These are phyloP conservation scores for Panorpa germanica DNA, from an alignment of 2,888 invertebrate species.

Conservation along the genomic window DNA sequence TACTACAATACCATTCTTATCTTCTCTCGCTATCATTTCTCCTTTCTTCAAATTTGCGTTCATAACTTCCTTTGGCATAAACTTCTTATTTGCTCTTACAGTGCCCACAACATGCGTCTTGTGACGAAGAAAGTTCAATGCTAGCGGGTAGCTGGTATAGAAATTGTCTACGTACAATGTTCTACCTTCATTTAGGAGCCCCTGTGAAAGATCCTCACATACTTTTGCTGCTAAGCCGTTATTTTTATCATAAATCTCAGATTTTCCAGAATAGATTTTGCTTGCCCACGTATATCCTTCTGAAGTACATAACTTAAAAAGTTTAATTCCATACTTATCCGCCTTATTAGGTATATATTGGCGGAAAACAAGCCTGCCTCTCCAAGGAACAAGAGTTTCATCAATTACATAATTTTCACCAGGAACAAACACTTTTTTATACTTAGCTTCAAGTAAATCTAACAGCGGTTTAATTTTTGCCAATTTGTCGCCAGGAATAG, in stretches of 20 bases:
- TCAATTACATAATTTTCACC: slow-evolving; percentile 14
- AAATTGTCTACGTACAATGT: slow-evolving; percentile 16
- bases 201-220: slow-evolving; percentile 7
- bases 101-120: slow-evolving; percentile 15
- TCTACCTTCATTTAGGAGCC: slow-evolving; percentile 11
- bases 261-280: slow-evolving; percentile 13
- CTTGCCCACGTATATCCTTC: slow-evolving; percentile 12
- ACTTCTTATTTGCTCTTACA: slow-evolving; percentile 13
- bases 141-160: slow-evolving; percentile 15
- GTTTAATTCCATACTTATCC: slow-evolving; percentile 13
- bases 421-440: slow-evolving; percentile 12
- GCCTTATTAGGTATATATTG: slow-evolving; percentile 14
- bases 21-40: slow-evolving; percentile 16
- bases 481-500: slow-evolving; percentile 9
- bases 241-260: slow-evolving; percentile 8
- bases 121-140: slow-evolving; percentile 11
- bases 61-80: slow-evolving; percentile 14
- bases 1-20: slow-evolving; percentile 17
- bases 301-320: slow-evolving; percentile 14
- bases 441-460: slow-evolving; percentile 11
- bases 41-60: slow-evolving; percentile 13
- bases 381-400: slow-evolving; percentile 15
- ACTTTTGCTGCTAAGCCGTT: slow-evolving; percentile 8
- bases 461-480: slow-evolving; percentile 12
- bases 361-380: slow-evolving; percentile 14